Percentiles rank a stretch among this genome's conserved stretches.
Conservation (phyloP, 2,888 invertebrate species). For the Phyllotreta cruciferae region DNA sequence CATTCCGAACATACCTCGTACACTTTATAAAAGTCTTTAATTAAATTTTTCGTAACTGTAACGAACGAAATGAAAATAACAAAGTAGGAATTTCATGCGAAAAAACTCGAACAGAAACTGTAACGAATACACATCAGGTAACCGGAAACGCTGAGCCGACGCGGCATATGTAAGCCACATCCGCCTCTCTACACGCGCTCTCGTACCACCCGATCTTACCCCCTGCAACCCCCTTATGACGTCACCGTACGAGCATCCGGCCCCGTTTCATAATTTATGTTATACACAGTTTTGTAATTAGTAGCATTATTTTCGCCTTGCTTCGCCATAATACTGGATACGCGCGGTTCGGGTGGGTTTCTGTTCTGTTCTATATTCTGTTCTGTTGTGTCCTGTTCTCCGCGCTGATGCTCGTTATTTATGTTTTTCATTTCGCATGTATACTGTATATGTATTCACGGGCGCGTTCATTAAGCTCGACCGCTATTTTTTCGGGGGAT, state of each 20-base stretch:
- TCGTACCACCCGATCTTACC: constrained; percentile 43
- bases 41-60: constrained; percentile 1
- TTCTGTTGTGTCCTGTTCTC: neutral
- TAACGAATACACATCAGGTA: constrained; percentile 53
- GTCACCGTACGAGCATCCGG: constrained; percentile 44
- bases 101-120: constrained; percentile 13
- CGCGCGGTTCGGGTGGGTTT: constrained; percentile 11
- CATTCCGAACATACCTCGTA: too few species aligned
- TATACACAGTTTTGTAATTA: constrained; percentile 47
- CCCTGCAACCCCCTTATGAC: constrained; percentile 47
- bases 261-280: constrained; percentile 44
- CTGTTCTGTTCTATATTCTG: neutral
- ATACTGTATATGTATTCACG: constrained; percentile 21
- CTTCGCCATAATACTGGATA: constrained; percentile 10
- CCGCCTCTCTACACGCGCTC: constrained; percentile 47
- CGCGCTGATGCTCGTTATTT: constrained; percentile 8
- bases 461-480: constrained; percentile 17
- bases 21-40: too few species aligned
- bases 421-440: constrained; percentile 25
- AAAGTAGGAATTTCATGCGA: constrained; percentile 17
- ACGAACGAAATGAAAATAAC: constrained; percentile 7
- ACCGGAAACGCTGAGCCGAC: constrained; percentile 57
- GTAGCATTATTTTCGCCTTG: constrained; percentile 29
- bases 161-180: constrained; percentile 58
- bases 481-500: constrained; percentile 7